Evolutionary conservation across 2,113 vertebrate species (phyloP).

Genomic region (Lepus europaeus): DNA sequence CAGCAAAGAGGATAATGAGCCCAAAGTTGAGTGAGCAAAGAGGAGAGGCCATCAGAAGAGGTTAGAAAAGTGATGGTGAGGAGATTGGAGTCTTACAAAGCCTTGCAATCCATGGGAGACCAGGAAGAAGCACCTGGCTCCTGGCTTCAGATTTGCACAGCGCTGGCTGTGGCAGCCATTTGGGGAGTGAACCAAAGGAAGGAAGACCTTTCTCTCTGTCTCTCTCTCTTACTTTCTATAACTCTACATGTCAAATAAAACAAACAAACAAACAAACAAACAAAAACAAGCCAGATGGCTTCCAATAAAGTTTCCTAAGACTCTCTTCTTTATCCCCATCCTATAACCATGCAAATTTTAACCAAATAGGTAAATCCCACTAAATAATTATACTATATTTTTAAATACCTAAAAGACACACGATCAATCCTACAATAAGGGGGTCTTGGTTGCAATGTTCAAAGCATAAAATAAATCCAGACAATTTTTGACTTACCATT

Average conservation of each 20-base stretch:
- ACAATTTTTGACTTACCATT: neutral
- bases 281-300: neutral
- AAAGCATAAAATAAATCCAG: neutral
- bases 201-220: too few relatives aligned
- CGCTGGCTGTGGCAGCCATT: too few relatives aligned
- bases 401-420: neutral
- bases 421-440: neutral
- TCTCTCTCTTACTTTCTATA: too few relatives aligned
- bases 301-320: neutral
- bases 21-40: neutral
- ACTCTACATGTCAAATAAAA: neutral
- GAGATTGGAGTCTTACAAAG: neutral
- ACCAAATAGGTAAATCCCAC: neutral
- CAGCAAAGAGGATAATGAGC: neutral
- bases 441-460: neutral
- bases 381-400: neutral
- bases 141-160: too few relatives aligned
- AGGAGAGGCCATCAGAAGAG: neutral
- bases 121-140: too few relatives aligned
- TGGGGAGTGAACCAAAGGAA: too few relatives aligned
- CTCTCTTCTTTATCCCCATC: neutral
- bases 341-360: constrained; percentile 33
- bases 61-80: neutral
- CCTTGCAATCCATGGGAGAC: too few relatives aligned
- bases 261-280: neutral